Percentiles rank a stretch among this genome's conserved stretches.
These are phyloP conservation scores for Excalfactoria chinensis DNA, from an alignment of 2,113 vertebrate genomes.

Conservation along the genomic window DNA sequence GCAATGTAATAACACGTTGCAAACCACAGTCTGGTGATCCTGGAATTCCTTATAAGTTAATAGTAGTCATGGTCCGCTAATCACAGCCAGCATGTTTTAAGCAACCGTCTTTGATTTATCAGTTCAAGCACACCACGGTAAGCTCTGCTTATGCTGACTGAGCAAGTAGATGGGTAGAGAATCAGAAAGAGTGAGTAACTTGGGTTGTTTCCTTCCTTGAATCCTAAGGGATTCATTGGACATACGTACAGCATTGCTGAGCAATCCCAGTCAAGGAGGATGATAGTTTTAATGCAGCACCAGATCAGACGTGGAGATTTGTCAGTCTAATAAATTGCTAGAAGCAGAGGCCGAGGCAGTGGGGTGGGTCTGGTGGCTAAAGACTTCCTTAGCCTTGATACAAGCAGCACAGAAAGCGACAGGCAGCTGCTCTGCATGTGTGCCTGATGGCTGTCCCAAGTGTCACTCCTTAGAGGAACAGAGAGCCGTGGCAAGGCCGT, in stretches of 20 bases:
- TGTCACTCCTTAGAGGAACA: not conserved
- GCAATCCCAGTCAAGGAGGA: not conserved
- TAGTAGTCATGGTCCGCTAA: slow-evolving; percentile 54
- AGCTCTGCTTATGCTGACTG: not conserved
- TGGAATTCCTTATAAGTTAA: slow-evolving; percentile 60
- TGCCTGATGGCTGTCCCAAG: not conserved
- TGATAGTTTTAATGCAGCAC: not conserved
- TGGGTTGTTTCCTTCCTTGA: not conserved
- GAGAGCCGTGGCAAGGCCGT: fast-evolving
- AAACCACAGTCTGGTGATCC: slow-evolving; percentile 50
- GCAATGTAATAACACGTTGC: slow-evolving; percentile 37
- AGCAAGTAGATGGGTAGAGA: not conserved
- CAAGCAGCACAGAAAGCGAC: not conserved
- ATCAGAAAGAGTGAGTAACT: not conserved
- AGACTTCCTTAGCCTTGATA: not conserved
- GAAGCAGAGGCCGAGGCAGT: not conserved
- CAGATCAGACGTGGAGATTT: not conserved
- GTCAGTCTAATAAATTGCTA: not conserved
- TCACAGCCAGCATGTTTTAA: slow-evolving; percentile 49
- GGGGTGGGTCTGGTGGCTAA: not conserved
- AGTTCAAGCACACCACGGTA: not conserved
- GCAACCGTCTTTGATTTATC: slow-evolving; percentile 18
- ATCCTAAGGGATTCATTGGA: not conserved
- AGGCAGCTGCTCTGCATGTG: not conserved
- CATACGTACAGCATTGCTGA: not conserved